phyloP scores from a whole-genome alignment of 2,113 vertebrate genomes.

The Zosterops japonicus region DNA sequence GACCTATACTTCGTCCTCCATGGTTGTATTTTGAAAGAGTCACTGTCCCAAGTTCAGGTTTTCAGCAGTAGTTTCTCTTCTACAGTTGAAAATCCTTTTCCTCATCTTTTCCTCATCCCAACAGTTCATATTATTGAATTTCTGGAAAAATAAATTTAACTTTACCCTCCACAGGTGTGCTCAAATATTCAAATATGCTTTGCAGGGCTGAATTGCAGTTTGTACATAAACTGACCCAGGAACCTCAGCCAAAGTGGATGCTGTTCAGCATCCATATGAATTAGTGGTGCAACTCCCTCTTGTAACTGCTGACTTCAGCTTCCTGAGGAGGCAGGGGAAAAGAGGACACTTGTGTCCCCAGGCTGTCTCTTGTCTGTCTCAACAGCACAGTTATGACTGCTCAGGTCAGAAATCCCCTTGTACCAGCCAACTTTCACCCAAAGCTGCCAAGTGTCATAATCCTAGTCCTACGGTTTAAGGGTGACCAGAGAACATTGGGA shows the following conservation, averaged over 20 bases:
- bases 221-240: background rate
- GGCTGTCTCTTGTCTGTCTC: background rate
- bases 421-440: background rate
- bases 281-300: background rate
- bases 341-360: background rate
- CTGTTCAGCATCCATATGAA: background rate
- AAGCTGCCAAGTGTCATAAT: fast-evolving
- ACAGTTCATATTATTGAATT: background rate
- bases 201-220: background rate
- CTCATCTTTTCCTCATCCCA: background rate
- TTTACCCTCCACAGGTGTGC: background rate
- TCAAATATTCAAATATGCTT: background rate
- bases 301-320: background rate
- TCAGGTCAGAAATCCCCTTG: background rate
- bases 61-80: background rate
- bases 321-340: background rate
- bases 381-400: background rate
- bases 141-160: background rate
- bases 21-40: background rate
- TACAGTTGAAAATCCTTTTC: background rate
- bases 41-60: background rate
- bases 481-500: background rate
- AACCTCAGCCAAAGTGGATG: background rate
- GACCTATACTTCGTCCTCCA: background rate
- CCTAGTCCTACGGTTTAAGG: background rate